A percentile compares a stretch with the other conserved stretches of the same genome.
Conservation (phyloP, 1,140 invertebrate genomes). For the Dendrolimus punctatus region DNA sequence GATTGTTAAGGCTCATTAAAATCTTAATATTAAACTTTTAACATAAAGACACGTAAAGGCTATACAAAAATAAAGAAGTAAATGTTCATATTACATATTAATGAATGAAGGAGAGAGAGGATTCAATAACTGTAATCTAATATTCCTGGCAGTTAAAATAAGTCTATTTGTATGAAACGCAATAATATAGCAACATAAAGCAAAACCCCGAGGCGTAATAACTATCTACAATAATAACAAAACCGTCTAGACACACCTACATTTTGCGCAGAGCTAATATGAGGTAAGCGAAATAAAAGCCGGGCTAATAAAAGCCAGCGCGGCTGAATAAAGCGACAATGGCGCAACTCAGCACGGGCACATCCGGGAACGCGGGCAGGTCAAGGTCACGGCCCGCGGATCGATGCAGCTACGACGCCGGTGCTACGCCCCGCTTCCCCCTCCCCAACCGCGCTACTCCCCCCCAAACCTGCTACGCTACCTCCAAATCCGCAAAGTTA, state of each 20-base stretch:
- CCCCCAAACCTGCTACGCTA: constrained; percentile 22
- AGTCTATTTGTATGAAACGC: no score
- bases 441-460: constrained; percentile 22
- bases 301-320: constrained; percentile 58
- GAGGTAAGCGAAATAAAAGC: constrained; percentile 36
- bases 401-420: constrained; percentile 66
- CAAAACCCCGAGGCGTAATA: constrained; percentile 7
- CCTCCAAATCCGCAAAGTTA: constrained; percentile 29
- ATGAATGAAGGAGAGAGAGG: no score
- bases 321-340: constrained; percentile 52
- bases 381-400: constrained; percentile 71
- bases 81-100: no score
- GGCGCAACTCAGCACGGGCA: constrained; percentile 51
- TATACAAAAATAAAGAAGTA: no score
- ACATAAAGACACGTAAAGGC: no score
- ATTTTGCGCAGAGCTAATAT: constrained; percentile 11
- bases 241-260: constrained; percentile 15
- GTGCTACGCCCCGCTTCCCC: constrained; percentile 32
- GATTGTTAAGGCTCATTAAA: no score
- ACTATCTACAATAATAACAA: constrained; percentile 8
- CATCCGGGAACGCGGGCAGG: constrained; percentile 61
- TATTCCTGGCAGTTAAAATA: no score
- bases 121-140: no score
- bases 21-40: no score
- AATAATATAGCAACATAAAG: background rate